These are phyloP conservation scores for Brevimyrus niger DNA, from an alignment of 2,113 vertebrate genomes.

Conservation along the genomic window DNA sequence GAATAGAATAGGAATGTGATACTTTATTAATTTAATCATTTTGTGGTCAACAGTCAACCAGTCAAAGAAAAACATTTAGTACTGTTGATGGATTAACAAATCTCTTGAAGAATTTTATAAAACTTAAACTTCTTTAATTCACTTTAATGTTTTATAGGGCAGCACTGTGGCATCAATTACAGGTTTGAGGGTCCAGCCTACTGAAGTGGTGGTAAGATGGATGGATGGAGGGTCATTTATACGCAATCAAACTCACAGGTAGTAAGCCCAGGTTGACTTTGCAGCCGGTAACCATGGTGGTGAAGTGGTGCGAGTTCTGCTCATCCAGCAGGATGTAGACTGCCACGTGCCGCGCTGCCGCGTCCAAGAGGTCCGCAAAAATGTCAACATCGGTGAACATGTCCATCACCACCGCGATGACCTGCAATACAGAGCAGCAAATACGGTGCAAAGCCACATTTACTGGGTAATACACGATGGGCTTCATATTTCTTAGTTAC, in stretches of 20 bases:
- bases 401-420: conserved; percentile 95
- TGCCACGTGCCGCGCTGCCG: conserved; percentile 75
- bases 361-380: conserved; percentile 81
- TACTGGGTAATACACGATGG: background rate
- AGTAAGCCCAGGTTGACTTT: conserved; percentile 81
- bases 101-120: background rate
- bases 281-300: conserved; percentile 80
- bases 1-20: background rate
- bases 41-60: background rate
- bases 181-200: background rate
- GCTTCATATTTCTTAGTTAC: background rate
- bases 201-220: background rate
- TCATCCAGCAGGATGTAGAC: conserved; percentile 93
- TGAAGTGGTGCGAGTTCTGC: conserved; percentile 78
- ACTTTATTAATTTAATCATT: background rate
- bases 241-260: conserved; percentile 63
- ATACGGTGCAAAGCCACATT: background rate
- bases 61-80: background rate
- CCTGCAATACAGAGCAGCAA: conserved; percentile 51
- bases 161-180: background rate
- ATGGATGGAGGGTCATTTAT: background rate
- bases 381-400: conserved; percentile 90
- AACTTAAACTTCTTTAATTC: background rate
- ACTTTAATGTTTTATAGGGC: background rate
- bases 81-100: background rate